phyloP scores from a whole-genome alignment of 2,113 vertebrate species.

The Pituophis catenifer region DNA sequence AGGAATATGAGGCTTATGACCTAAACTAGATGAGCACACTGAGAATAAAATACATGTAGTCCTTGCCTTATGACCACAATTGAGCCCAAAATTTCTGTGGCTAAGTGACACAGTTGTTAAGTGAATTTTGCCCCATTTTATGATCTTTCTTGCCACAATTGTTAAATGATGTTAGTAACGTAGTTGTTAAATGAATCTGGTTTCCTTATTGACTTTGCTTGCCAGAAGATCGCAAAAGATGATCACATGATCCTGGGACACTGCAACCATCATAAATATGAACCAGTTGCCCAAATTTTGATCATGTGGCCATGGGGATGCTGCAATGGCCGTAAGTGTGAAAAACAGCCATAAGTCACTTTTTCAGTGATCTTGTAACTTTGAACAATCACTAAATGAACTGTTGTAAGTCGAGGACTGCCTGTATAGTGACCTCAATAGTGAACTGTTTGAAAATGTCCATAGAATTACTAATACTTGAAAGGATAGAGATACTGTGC shows the following conservation, averaged over 20 bases:
- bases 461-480: constrained; percentile 8
- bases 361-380: background rate
- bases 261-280: background rate
- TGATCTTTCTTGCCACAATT: background rate
- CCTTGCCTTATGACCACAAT: background rate
- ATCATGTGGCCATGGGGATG: background rate
- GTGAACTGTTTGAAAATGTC: background rate
- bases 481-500: constrained; percentile 1
- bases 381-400: background rate
- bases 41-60: background rate
- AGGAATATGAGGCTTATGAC: background rate
- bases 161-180: background rate
- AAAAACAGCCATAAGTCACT: background rate
- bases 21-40: background rate
- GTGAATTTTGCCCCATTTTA: background rate
- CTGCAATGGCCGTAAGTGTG: background rate
- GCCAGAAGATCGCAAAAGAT: background rate
- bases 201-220: background rate
- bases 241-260: background rate
- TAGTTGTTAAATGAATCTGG: background rate
- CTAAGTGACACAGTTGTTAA: background rate
- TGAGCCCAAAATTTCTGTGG: background rate
- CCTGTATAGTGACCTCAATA: background rate
- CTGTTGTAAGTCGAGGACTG: background rate
- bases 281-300: background rate